Percentiles rank a stretch among this genome's conserved stretches.
These are phyloP conservation scores for Agonopterix arenella DNA, from an alignment of 2,888 invertebrate species.

Conservation along the genomic window DNA sequence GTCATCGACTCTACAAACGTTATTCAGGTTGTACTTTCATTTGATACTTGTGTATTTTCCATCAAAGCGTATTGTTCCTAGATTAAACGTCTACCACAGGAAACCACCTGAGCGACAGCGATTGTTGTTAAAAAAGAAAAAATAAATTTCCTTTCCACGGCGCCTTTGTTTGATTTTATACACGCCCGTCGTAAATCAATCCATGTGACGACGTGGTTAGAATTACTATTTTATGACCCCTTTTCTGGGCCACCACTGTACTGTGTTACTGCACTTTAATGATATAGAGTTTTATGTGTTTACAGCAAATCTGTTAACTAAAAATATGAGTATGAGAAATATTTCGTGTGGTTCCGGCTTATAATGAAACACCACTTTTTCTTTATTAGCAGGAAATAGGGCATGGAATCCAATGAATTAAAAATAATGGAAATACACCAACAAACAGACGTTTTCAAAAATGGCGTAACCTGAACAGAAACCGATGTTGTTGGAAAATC, in stretches of 20 bases:
- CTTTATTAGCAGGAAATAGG: too few species aligned
- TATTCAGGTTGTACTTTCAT: too few species aligned
- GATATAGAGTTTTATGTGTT: neutral
- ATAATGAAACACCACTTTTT: neutral
- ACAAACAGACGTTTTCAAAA: neutral
- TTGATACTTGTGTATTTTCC: too few species aligned
- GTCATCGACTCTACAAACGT: too few species aligned
- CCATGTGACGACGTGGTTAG: slow-evolving; percentile 48
- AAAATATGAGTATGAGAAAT: neutral
- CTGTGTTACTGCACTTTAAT: neutral
- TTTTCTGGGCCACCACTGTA: neutral
- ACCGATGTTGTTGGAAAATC: neutral
- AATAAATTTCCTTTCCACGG: neutral
- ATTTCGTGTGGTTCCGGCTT: neutral
- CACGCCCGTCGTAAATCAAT: slow-evolving; percentile 48
- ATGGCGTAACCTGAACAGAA: neutral
- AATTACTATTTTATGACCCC: slow-evolving; percentile 45
- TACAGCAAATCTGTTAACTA: neutral
- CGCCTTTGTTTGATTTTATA: neutral
- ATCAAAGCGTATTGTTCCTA: too few species aligned
- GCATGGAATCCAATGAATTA: too few species aligned
- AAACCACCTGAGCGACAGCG: too few species aligned
- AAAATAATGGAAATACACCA: too few species aligned
- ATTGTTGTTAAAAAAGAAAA: too few species aligned
- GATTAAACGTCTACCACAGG: too few species aligned